Percentiles rank a stretch among this genome's conserved stretches.
These are phyloP conservation scores for Dioctria rufipes DNA, from an alignment of 2,888 invertebrate genomes.

Conservation along the genomic window DNA sequence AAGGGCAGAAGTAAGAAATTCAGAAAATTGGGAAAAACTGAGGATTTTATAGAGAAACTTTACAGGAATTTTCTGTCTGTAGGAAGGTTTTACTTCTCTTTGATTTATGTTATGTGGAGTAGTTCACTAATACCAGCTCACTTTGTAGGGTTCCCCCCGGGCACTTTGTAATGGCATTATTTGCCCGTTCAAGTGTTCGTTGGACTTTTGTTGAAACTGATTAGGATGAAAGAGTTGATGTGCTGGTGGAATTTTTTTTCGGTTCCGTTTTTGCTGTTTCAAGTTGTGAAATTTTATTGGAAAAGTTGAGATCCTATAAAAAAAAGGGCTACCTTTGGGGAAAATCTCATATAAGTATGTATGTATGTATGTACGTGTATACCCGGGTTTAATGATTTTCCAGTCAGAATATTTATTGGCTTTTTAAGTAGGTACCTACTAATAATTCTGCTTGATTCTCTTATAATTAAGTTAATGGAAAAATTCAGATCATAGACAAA, in stretches of 20 bases:
- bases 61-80: constrained; percentile 36
- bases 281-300: constrained; percentile 47
- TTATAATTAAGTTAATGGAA: too few species aligned
- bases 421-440: background rate
- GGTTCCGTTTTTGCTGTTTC: constrained; percentile 14
- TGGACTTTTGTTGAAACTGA: constrained; percentile 47
- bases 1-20: constrained; percentile 10
- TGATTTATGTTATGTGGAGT: constrained; percentile 34
- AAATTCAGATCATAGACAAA: too few species aligned
- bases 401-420: background rate
- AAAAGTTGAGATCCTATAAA: constrained; percentile 36
- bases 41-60: constrained; percentile 40
- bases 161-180: constrained; percentile 50
- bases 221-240: constrained; percentile 44
- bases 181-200: constrained; percentile 31
- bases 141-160: constrained; percentile 24
- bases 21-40: constrained; percentile 29
- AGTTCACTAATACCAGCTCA: constrained; percentile 3
- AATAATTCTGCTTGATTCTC: background rate
- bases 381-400: background rate
- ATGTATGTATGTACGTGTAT: background rate
- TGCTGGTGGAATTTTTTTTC: constrained; percentile 9
- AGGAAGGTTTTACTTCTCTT: constrained; percentile 31
- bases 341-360: background rate
- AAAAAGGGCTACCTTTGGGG: background rate